A percentile compares a stretch with the other conserved stretches of the same genome.
Conservation (phyloP, 2,888 invertebrate species). For the Chorisops tibialis region DNA sequence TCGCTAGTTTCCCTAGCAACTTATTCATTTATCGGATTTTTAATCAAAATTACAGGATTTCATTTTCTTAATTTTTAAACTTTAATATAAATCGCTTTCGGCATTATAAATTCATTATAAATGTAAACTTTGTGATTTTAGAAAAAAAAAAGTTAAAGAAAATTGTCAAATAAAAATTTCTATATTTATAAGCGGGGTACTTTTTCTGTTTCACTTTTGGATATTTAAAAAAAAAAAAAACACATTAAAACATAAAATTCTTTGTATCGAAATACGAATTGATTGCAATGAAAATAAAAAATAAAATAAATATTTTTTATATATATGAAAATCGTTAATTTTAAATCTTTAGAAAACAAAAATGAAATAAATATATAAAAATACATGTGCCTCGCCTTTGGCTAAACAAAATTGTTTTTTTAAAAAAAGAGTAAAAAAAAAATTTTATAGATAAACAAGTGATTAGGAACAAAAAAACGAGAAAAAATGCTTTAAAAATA, state of each 20-base stretch:
- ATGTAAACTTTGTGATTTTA: constrained; percentile 27
- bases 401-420: constrained; percentile 32
- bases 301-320: constrained; percentile 30
- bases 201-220: constrained; percentile 27
- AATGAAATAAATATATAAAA: constrained; percentile 26
- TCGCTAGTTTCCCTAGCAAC: too few species aligned
- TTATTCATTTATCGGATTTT: too few species aligned
- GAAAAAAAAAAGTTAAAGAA: constrained; percentile 20
- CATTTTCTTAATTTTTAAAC: background rate
- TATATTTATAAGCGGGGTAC: constrained; percentile 28
- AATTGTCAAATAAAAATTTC: constrained; percentile 23
- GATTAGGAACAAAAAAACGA: constrained; percentile 23
- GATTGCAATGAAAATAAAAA: constrained; percentile 28
- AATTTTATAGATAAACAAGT: constrained; percentile 26
- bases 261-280: constrained; percentile 32
- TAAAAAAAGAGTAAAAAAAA: constrained; percentile 23
- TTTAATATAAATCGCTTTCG: background rate
- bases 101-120: background rate
- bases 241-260: constrained; percentile 18
- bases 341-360: constrained; percentile 32
- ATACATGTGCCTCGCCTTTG: constrained; percentile 36
- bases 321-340: constrained; percentile 30
- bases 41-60: too few species aligned
- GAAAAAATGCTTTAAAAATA: constrained; percentile 29
- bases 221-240: constrained; percentile 16